Evolutionary conservation across 2,888 invertebrate species (phyloP), one percentile per base, ranked within the genome.

Genomic region (Argyresthia albistria): DNA sequence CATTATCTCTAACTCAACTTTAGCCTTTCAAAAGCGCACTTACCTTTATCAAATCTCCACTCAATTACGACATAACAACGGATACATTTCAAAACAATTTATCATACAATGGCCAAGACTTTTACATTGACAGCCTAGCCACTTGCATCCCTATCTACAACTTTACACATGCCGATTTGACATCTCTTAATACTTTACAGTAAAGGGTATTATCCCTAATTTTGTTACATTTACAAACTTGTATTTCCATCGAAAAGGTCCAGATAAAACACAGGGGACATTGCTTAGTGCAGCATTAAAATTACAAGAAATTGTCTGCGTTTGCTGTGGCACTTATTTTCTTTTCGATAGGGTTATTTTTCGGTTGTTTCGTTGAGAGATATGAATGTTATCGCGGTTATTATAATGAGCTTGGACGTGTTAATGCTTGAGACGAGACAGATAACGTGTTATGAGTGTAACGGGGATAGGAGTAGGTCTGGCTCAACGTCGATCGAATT

Each of bases 361-460:
- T 39, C 0, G 36, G 6, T 14, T 8, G 14, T 35, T 36, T 43
- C n/a, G 2, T n/a, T 12, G 12, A 14, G 35, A 16, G 15, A 45
- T n/a, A 50, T 49, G 35, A 43, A 36, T 48, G 16, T 7, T 48
- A 14, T 60, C 57, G 60, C 63, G 64, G 61, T 66, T 70, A 69
- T 69, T 74, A 68, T 81, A 80, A 81, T 78, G 71, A 80, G 76
- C 61, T 67, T 69, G 73, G 74, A 76, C 73, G 76, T 79, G 80
- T 80, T 80, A 80, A 80, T 78, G 77, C 70, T 72, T 69, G 63
- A 69, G 73, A 70, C 71, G 73, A 65, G 69, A 68, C 69, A 73
- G 79, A 81, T 80, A 78, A 73, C 70, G 65, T 64, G 60, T 64
- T 71, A 69, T 67, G 65, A 66, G 67, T 67, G 67, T 69, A 68